Evolutionary conservation across 2,888 invertebrate species (phyloP), one percentile per base, ranked within the genome.

Genomic region (Dorcus parallelipipedus): DNA sequence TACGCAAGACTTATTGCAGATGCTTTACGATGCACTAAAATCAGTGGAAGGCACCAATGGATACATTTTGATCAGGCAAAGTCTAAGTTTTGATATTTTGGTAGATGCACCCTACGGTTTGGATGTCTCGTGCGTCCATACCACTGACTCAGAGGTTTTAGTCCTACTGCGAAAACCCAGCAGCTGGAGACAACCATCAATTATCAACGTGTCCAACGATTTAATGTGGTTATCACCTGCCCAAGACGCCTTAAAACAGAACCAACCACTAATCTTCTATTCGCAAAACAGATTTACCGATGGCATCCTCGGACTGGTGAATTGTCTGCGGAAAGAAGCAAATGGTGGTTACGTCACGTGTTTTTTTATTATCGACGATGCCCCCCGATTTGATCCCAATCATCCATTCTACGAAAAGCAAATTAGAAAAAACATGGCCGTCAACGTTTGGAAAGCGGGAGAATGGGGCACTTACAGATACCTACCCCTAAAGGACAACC

Each of bases 271-370:
- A 1, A 73, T 95, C 0, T 84, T 90, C 14, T 71, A 66, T 50
- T 80, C 86, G 1, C 84, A 88, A 73, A 84, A 86, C 63, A 86
- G 89, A 55, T 80, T 82, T 2, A 79, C 86, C 6, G 91, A 84
- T 72, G 98, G 98, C 9, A 80, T 96, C 0, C 74, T 89, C 68
- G 98, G 97, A n/a, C 78, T 97, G 54, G 86, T 92, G 0, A 95
- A 95, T 69, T 96, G 96, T 75, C 75, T 97, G 33, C 83, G 90
- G 58, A 88, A 83, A 67, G 95, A 96, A 72, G 82, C 84, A 1
- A 83, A 83, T 49, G 74, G 76, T 3, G 74, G 84, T 64, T 74
- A 84, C 1, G 79, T 86, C 1, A 81, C 82, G 52, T 86, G 52
- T 17, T 38, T 56, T 10, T 47, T 52, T 3, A 52, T 52, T 0